These are phyloP conservation scores for Melanchra persicariae DNA, from an alignment of 2,888 invertebrate genomes.

Conservation along the genomic window DNA sequence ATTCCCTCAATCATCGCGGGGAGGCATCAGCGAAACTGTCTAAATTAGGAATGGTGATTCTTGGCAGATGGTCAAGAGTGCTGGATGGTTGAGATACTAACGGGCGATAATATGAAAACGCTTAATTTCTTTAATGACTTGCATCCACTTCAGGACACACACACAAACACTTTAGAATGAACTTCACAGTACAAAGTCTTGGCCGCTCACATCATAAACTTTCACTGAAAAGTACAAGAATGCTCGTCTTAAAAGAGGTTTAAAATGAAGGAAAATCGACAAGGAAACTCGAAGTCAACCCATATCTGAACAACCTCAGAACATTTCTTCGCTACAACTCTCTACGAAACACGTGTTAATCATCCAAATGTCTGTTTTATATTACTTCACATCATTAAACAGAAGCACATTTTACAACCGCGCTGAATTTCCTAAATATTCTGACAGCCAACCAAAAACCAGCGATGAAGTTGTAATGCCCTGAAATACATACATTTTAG, in stretches of 20 bases:
- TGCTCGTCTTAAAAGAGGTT: too few species aligned
- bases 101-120: background rate
- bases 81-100: slow-evolving; percentile 1
- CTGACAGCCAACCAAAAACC: slow-evolving; percentile 43
- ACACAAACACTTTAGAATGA: too few species aligned
- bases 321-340: background rate
- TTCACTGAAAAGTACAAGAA: background rate
- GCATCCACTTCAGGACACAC: too few species aligned
- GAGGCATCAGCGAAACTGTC: slow-evolving; percentile 49
- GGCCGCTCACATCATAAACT: background rate
- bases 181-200: background rate
- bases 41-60: slow-evolving; percentile 50
- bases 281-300: background rate
- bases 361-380: slow-evolving; percentile 50
- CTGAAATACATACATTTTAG: slow-evolving; percentile 49
- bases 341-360: slow-evolving; percentile 18
- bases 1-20: slow-evolving; percentile 53
- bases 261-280: too few species aligned
- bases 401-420: slow-evolving; percentile 48
- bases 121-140: background rate
- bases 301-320: background rate
- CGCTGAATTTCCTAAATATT: slow-evolving; percentile 38
- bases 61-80: slow-evolving; percentile 52
- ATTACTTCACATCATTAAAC: slow-evolving; percentile 34
- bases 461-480: slow-evolving; percentile 22